Percentiles rank a stretch among this genome's conserved stretches.
phyloP scores from a whole-genome alignment of 2,888 invertebrate species.

The Machimus rusticus region DNA sequence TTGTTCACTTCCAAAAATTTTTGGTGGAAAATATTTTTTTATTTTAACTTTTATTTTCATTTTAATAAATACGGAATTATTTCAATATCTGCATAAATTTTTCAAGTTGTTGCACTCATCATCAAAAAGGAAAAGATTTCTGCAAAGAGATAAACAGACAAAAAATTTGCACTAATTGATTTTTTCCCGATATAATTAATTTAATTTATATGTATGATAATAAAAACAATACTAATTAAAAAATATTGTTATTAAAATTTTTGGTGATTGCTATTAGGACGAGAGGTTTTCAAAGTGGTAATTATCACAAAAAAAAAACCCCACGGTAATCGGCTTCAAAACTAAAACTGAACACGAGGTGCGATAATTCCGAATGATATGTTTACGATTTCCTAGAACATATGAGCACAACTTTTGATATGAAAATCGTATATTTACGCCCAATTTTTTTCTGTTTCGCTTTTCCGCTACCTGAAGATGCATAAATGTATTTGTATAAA shows the following conservation, averaged over 20 bases:
- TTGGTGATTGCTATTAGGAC: no score
- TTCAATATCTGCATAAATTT: background rate
- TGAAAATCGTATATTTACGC: background rate
- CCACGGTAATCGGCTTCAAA: background rate
- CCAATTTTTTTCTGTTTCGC: background rate
- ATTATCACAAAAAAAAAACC: background rate
- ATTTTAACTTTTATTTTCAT: slow-evolving; percentile 44
- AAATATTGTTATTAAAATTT: no score
- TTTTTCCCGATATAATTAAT: background rate
- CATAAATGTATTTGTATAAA: background rate
- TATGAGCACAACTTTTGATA: background rate
- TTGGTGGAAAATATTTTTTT: slow-evolving; percentile 46
- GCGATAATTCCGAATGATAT: background rate
- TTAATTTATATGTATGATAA: background rate
- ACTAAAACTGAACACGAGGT: background rate
- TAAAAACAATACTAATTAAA: background rate
- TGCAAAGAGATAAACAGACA: background rate
- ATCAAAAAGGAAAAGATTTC: background rate
- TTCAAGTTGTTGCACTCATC: background rate
- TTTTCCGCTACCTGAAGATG: background rate
- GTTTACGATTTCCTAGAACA: background rate
- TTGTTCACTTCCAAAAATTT: slow-evolving; percentile 26
- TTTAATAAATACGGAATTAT: background rate
- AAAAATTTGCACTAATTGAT: background rate
- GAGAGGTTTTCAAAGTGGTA: no score